Percentiles rank a stretch among this genome's conserved stretches.
Evolutionary conservation across 92 coral and sea anemone genomes (phyloP).

Genomic region (Siderastrea radians): DNA sequence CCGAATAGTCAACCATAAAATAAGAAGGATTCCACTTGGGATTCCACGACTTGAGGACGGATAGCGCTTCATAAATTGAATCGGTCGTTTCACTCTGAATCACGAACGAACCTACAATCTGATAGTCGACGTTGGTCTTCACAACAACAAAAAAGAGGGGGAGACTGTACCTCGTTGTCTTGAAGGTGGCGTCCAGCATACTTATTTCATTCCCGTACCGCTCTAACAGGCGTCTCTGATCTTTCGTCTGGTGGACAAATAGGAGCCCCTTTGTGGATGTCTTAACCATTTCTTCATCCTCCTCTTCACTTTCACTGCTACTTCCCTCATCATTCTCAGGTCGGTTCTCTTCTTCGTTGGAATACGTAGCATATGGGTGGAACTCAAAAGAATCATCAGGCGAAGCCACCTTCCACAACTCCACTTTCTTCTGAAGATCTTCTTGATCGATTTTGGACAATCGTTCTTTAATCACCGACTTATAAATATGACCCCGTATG

Average conservation of each 20-base stretch:
- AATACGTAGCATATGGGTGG: too few species aligned
- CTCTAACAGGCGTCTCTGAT: conserved; percentile 17
- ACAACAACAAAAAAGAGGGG: conserved; percentile 49
- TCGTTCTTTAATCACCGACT: conserved; percentile 13
- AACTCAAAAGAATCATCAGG: not conserved
- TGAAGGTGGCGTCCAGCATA: not conserved
- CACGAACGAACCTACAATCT: too few species aligned
- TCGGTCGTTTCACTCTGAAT: not conserved
- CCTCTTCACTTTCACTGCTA: too few species aligned
- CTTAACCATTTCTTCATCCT: too few species aligned
- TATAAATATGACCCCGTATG: too few species aligned
- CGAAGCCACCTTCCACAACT: conserved; percentile 14
- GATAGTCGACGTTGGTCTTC: too few species aligned
- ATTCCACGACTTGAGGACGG: too few species aligned
- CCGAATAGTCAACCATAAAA: too few species aligned
- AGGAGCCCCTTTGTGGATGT: not conserved
- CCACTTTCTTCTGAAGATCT: conserved; percentile 23
- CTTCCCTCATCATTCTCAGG: not conserved
- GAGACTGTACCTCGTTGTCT: conserved; percentile 22
- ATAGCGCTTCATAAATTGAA: too few species aligned
- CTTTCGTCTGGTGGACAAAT: conserved; percentile 27
- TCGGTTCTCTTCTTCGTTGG: not conserved
- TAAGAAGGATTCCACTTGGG: too few species aligned
- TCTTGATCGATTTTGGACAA: conserved; percentile 48
- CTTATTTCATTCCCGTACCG: too few species aligned